These are phyloP conservation scores for Helogale parvula DNA, from an alignment of 2,113 vertebrate species.

Conservation along the genomic window DNA sequence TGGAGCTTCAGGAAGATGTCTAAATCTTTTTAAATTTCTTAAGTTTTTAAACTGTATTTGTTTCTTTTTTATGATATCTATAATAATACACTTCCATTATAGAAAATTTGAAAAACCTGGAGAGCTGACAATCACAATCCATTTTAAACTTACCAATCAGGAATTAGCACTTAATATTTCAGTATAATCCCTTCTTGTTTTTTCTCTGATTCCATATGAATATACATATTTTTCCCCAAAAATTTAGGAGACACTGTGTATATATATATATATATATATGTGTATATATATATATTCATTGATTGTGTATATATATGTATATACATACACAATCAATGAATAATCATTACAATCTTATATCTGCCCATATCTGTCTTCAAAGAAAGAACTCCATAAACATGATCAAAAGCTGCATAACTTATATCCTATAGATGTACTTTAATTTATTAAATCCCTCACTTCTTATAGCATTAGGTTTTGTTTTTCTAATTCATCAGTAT, in stretches of 20 bases:
- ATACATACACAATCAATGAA: neutral
- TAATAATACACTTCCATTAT: neutral
- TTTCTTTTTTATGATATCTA: neutral
- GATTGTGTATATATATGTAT: neutral
- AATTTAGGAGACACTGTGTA: neutral
- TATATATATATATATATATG: neutral
- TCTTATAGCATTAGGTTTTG: neutral
- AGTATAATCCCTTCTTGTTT: neutral
- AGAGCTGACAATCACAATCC: neutral
- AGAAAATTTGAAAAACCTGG: neutral
- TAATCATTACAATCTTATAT: neutral
- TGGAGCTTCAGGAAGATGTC: neutral
- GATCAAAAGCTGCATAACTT: neutral
- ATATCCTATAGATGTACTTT: neutral
- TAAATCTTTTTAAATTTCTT: neutral
- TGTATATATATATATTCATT: neutral
- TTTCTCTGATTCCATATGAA: neutral
- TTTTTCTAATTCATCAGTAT: neutral
- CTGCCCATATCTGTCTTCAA: neutral
- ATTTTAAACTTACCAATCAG: neutral
- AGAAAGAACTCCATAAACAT: conserved; percentile 35
- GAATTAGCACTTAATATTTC: neutral
- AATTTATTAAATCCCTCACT: neutral
- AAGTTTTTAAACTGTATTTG: neutral
- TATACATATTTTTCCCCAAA: neutral